These are phyloP conservation scores for Uloborus plumipes DNA, from an alignment of 2,888 invertebrate genomes.

Conservation along the genomic window DNA sequence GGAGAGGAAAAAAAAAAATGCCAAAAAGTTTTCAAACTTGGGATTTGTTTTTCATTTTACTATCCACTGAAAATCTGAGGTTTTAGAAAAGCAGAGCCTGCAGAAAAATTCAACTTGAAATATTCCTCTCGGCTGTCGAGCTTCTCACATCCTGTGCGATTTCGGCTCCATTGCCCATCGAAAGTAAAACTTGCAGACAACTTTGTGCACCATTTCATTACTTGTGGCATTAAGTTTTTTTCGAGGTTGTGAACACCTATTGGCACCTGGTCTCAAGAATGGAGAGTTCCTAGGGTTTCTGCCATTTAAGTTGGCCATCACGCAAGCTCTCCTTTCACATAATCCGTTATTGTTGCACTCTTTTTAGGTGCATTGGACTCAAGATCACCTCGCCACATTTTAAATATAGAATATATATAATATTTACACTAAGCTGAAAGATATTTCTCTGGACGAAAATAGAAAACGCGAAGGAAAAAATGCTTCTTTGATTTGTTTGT, in stretches of 20 bases:
- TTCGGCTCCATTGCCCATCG: neutral
- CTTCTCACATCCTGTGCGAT: too few species aligned
- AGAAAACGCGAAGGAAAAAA: neutral
- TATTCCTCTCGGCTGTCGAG: too few species aligned
- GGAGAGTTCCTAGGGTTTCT: conserved; percentile 24
- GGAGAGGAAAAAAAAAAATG: conserved; percentile 10
- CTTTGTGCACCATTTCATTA: conserved; percentile 25
- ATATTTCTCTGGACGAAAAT: conserved; percentile 49
- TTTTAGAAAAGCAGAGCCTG: conserved; percentile 33
- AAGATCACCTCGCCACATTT: conserved; percentile 31
- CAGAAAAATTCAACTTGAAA: neutral
- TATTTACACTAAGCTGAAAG: conserved; percentile 54
- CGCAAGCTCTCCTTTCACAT: neutral
- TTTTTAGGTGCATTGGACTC: conserved; percentile 25
- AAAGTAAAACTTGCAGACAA: conserved; percentile 24
- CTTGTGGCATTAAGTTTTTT: conserved; percentile 27
- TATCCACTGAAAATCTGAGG: conserved; percentile 55
- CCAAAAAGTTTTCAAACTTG: neutral
- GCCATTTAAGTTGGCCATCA: conserved; percentile 5
- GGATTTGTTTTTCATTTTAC: conserved; percentile 15
- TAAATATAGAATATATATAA: conserved; percentile 45
- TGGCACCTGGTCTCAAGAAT: conserved; percentile 41
- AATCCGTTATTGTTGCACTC: conserved; percentile 15
- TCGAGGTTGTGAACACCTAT: conserved; percentile 19
- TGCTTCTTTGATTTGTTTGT: neutral